Evolutionary conservation across 2,797 vertebrate species (phyloP).

Genomic region (Prionace glauca): DNA sequence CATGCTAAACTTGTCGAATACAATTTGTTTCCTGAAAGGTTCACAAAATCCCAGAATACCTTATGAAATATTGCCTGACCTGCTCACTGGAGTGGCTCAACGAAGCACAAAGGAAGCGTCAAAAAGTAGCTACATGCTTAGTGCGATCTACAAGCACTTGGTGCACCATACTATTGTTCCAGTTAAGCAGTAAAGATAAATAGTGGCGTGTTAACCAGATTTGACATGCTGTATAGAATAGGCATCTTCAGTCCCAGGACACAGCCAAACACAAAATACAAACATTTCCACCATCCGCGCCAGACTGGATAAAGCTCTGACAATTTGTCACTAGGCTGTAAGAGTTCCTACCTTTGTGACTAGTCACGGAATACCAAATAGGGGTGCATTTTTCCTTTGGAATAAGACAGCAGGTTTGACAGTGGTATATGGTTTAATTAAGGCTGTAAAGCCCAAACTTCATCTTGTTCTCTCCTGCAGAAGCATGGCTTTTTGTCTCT

Average conservation of each 20-base stretch:
- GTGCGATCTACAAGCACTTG: slow-evolving; percentile 52
- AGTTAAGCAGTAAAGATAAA: slow-evolving; percentile 75
- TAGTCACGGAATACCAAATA: slow-evolving; percentile 39
- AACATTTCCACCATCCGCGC: slow-evolving; percentile 67
- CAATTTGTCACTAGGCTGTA: slow-evolving; percentile 72
- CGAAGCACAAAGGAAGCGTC: slow-evolving; percentile 46
- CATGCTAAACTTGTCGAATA: slow-evolving; percentile 73
- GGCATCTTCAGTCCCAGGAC: slow-evolving; percentile 84
- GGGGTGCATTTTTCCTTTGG: neutral
- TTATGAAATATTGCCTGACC: slow-evolving; percentile 72
- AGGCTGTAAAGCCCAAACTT: neutral
- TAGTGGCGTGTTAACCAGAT: slow-evolving; percentile 84
- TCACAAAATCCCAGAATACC: slow-evolving; percentile 76
- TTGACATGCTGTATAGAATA: slow-evolving; percentile 87
- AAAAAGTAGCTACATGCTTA: slow-evolving; percentile 50
- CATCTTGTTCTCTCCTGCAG: neutral
- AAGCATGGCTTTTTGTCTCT: neutral
- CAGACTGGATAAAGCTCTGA: slow-evolving; percentile 63
- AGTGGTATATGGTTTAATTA: slow-evolving; percentile 14
- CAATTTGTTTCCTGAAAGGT: slow-evolving; percentile 78
- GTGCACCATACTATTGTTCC: slow-evolving; percentile 64
- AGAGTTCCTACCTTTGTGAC: slow-evolving; percentile 64
- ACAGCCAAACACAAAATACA: slow-evolving; percentile 73
- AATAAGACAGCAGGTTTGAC: slow-evolving; percentile 16
- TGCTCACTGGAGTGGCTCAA: slow-evolving; percentile 55